phyloP scores from a whole-genome alignment of 2,113 vertebrate species.

The Hyperopisus bebe region DNA sequence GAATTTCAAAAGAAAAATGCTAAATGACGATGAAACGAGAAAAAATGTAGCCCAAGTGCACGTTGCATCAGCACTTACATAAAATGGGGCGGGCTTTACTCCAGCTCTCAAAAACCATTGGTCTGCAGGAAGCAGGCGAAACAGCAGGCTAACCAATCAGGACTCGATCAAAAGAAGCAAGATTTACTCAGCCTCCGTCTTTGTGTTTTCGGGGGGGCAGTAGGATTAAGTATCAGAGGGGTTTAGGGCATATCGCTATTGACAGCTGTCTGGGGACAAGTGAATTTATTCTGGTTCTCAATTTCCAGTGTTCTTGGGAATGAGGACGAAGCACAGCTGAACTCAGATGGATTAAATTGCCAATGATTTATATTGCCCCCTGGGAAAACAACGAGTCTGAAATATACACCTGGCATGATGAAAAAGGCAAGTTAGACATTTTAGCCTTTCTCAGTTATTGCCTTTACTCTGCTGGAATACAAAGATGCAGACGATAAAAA shows the following conservation, averaged over 20 bases:
- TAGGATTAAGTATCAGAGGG: background rate
- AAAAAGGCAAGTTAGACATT: background rate
- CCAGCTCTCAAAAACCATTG: background rate
- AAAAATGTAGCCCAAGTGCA: background rate
- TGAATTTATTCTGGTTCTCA: conserved; percentile 12
- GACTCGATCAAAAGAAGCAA: background rate
- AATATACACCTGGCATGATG: background rate
- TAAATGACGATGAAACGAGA: background rate
- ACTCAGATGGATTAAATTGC: background rate
- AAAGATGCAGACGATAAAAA: background rate
- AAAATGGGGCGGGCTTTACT: background rate
- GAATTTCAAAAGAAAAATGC: background rate
- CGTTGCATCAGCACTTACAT: background rate
- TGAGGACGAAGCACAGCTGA: background rate
- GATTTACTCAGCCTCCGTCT: background rate
- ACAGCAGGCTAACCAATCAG: background rate
- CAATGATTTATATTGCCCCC: background rate
- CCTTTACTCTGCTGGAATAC: background rate
- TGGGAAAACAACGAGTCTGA: background rate
- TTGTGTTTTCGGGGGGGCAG: background rate
- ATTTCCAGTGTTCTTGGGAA: background rate
- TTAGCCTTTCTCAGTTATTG: background rate
- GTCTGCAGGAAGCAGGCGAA: background rate
- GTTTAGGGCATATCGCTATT: background rate
- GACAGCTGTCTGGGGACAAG: background rate